Conservation (phyloP, 2,888 invertebrate species). For the Caenorhabditis uteleia region DNA sequence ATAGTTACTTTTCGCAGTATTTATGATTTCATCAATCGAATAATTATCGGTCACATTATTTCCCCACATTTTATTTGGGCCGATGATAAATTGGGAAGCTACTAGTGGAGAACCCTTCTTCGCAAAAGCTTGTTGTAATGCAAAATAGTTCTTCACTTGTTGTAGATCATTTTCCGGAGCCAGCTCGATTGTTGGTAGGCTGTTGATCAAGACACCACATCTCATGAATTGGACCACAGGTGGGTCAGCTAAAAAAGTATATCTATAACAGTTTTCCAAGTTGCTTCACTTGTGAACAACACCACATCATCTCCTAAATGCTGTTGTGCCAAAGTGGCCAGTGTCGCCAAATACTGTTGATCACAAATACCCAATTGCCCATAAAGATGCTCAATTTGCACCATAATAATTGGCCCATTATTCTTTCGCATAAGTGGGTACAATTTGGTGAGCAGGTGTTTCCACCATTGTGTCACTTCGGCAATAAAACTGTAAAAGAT, state of each 20-base stretch:
- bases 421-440: constrained; percentile 70
- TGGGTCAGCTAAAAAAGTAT: constrained; percentile 9
- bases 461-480: constrained; percentile 29
- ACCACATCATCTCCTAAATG: constrained; percentile 77
- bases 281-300: constrained; percentile 75
- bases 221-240: constrained; percentile 15
- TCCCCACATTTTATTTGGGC: constrained; percentile 24
- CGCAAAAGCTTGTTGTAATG: constrained; percentile 20
- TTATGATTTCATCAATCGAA: constrained; percentile 10
- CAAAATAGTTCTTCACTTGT: constrained; percentile 13
- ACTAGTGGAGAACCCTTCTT: constrained; percentile 24
- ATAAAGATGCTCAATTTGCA: constrained; percentile 74
- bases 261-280: neutral
- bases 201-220: constrained; percentile 12
- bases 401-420: constrained; percentile 72
- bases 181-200: constrained; percentile 20
- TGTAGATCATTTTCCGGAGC: constrained; percentile 7
- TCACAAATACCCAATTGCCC: constrained; percentile 79
- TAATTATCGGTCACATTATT: constrained; percentile 9
- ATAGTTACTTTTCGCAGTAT: constrained; percentile 15
- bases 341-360: constrained; percentile 76
- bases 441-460: constrained; percentile 27
- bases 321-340: constrained; percentile 76
- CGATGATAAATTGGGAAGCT: constrained; percentile 23
- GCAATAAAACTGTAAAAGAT: constrained; percentile 12